These are phyloP conservation scores for Flexamia atlantica DNA, from an alignment of 2,888 invertebrate genomes.

Conservation along the genomic window DNA sequence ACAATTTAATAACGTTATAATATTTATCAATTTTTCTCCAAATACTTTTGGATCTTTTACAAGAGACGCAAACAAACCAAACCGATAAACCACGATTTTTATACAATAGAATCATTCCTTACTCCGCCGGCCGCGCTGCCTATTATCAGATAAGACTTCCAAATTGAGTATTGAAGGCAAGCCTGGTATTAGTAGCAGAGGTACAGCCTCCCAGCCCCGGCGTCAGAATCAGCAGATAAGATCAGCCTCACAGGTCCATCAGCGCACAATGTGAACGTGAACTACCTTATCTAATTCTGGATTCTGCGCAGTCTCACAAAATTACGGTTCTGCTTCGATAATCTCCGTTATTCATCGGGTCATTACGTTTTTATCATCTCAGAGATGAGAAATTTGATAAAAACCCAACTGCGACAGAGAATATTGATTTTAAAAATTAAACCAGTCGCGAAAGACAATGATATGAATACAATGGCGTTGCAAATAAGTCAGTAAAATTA, in stretches of 20 bases:
- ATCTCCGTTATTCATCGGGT: background rate
- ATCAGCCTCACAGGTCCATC: constrained; percentile 18
- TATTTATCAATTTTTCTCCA: no score
- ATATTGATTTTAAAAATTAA: no score
- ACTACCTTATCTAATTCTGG: constrained; percentile 22
- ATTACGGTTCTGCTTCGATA: background rate
- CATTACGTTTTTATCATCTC: background rate
- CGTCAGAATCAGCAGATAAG: constrained; percentile 4
- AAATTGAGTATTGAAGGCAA: constrained; percentile 2
- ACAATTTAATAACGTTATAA: no score
- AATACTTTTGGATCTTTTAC: no score
- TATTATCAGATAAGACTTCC: constrained; percentile 2
- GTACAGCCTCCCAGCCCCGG: background rate
- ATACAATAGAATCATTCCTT: background rate
- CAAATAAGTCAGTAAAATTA: no score
- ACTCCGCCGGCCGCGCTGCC: background rate
- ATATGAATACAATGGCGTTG: no score
- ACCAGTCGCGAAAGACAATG: no score
- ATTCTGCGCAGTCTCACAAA: constrained; percentile 22
- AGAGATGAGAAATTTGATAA: background rate
- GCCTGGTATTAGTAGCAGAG: background rate
- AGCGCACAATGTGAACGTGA: constrained; percentile 26
- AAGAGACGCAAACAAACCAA: no score
- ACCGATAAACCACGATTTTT: no score
- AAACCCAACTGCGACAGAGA: background rate